Percentiles rank a stretch among this genome's conserved stretches.
Evolutionary conservation across 2,797 vertebrate species (phyloP).

Genomic region (Cichlasoma orientale): DNA sequence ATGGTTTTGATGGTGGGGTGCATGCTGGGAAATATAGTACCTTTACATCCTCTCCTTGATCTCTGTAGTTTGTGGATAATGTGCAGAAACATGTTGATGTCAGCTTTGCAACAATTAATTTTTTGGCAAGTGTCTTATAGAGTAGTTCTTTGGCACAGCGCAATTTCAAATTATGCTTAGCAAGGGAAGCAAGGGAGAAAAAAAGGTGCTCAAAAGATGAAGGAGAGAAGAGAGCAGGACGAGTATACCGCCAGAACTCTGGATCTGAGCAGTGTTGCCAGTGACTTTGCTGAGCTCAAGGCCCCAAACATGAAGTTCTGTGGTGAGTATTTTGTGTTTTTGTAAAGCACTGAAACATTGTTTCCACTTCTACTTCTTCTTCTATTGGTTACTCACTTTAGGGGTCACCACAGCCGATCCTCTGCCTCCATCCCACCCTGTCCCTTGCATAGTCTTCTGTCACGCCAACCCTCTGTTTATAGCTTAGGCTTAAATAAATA

Average conservation of each 20-base stretch:
- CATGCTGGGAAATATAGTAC: background rate
- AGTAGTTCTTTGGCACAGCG: too few relatives aligned
- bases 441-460: too few relatives aligned
- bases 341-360: too few relatives aligned
- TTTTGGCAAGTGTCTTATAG: background rate
- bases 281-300: background rate
- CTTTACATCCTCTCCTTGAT: background rate
- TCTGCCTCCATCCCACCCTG: too few relatives aligned
- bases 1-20: too few relatives aligned
- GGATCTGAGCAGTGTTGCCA: background rate
- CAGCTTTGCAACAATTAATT: fast-evolving
- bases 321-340: background rate
- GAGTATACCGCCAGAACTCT: background rate
- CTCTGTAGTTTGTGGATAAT: background rate
- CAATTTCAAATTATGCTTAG: too few relatives aligned
- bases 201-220: fast-evolving
- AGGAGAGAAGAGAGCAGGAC: background rate
- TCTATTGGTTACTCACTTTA: too few relatives aligned
- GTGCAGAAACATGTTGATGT: background rate
- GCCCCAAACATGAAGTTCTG: background rate
- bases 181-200: too few relatives aligned
- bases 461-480: too few relatives aligned
- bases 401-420: too few relatives aligned
- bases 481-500: too few relatives aligned
- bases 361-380: too few relatives aligned